A percentile compares a stretch with the other conserved stretches of the same genome.
phyloP scores from a whole-genome alignment of 2,888 invertebrate species.

The Plagiodera versicolora region DNA sequence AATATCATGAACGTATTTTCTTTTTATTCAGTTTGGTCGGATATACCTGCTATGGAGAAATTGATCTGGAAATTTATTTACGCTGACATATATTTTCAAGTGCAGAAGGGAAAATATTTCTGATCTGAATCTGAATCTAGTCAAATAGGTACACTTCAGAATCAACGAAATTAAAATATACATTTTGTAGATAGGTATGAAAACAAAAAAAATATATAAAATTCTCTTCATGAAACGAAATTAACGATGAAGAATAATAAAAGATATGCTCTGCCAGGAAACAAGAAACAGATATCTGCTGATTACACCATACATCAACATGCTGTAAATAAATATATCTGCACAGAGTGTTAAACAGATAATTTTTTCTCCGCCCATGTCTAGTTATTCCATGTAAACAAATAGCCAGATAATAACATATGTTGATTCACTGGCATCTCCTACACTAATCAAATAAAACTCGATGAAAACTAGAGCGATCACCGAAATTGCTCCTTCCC shows the following conservation, averaged over 20 bases:
- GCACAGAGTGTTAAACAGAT: background rate
- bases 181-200: no score
- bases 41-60: no score
- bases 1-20: no score
- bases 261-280: background rate
- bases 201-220: no score
- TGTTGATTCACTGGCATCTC: conserved; percentile 46
- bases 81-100: no score
- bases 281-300: background rate
- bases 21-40: no score
- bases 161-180: no score
- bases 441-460: conserved; percentile 43
- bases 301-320: background rate
- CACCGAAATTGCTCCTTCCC: conserved; percentile 33
- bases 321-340: background rate
- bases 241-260: background rate
- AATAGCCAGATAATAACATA: conserved; percentile 29
- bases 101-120: no score
- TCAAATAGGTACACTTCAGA: no score
- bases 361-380: conserved; percentile 15
- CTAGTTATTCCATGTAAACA: conserved; percentile 26
- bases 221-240: no score
- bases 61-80: no score
- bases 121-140: no score
- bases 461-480: conserved; percentile 28